Percentiles rank a stretch among this genome's conserved stretches.
These are phyloP conservation scores for Melanargia galathea DNA, from an alignment of 2,888 invertebrate genomes.

Conservation along the genomic window DNA sequence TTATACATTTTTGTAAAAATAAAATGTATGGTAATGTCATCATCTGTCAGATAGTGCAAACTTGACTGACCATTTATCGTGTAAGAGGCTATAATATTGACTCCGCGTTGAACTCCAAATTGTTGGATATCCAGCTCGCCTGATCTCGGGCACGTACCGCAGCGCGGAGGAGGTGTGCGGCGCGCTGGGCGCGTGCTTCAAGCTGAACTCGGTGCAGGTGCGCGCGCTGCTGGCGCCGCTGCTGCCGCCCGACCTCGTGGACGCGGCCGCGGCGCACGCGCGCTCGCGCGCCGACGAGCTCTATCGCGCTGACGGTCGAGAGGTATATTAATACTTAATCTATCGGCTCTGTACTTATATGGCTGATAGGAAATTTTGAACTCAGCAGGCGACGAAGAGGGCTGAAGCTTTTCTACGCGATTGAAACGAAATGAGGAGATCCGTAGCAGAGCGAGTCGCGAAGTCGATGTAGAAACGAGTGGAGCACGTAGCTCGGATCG, in stretches of 20 bases:
- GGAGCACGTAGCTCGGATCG: too few relatives aligned
- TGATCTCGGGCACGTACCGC: slow-evolving; percentile 72
- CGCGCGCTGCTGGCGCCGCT: slow-evolving; percentile 87
- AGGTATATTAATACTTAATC: slow-evolving; percentile 66
- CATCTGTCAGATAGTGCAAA: not conserved
- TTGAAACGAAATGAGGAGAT: too few relatives aligned
- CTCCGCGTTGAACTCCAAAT: not conserved
- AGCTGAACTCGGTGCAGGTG: slow-evolving; percentile 97
- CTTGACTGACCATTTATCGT: not conserved
- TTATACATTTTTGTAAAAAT: too few relatives aligned
- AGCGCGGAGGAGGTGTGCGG: slow-evolving; percentile 92
- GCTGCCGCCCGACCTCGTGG: slow-evolving; percentile 82
- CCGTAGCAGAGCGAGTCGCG: too few relatives aligned
- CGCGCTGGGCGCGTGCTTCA: slow-evolving; percentile 96
- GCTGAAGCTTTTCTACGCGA: too few relatives aligned
- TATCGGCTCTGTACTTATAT: too few relatives aligned
- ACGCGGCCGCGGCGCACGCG: slow-evolving; percentile 89
- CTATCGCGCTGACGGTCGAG: slow-evolving; percentile 93
- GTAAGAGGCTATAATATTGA: too few relatives aligned
- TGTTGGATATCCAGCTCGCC: slow-evolving; percentile 54
- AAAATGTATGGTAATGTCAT: too few relatives aligned
- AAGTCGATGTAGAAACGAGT: too few relatives aligned
- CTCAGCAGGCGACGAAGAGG: too few relatives aligned
- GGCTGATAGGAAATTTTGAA: too few relatives aligned
- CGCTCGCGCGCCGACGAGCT: slow-evolving; percentile 95